These are phyloP conservation scores for Apogon hyalosoma DNA, from an alignment of 2,797 vertebrate genomes.

Conservation along the genomic window DNA sequence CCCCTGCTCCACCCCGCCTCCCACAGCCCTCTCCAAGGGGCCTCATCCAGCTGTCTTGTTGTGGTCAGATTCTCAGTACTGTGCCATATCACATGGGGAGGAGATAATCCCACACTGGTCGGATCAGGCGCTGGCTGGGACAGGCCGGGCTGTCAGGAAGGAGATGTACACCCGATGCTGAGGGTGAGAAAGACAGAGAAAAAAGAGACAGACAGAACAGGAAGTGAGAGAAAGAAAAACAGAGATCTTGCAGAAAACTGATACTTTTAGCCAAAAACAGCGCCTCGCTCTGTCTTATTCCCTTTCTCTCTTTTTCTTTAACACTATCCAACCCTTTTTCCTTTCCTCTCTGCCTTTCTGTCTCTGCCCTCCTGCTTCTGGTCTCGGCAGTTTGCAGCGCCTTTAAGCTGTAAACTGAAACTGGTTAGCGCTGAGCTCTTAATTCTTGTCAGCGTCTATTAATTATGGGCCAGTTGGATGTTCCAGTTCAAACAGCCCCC, in stretches of 20 bases:
- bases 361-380: constrained; percentile 31
- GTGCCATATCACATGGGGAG: constrained; percentile 73
- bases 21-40: constrained; percentile 44
- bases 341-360: constrained; percentile 16
- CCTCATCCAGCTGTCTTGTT: constrained; percentile 80
- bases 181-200: constrained; percentile 15
- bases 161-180: constrained; percentile 58
- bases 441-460: constrained; percentile 86
- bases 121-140: constrained; percentile 64
- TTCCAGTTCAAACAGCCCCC: constrained; percentile 84
- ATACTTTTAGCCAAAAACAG: constrained; percentile 57
- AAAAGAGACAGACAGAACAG: constrained; percentile 31
- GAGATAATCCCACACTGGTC: constrained; percentile 68
- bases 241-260: constrained; percentile 57
- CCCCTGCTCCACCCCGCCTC: neutral
- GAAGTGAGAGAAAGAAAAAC: constrained; percentile 43
- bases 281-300: constrained; percentile 41
- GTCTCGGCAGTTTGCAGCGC: constrained; percentile 52
- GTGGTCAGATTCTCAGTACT: constrained; percentile 78
- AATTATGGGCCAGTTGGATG: constrained; percentile 82
- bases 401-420: constrained; percentile 78
- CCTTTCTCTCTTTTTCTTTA: constrained; percentile 21
- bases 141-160: constrained; percentile 50
- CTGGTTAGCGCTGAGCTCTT: constrained; percentile 80
- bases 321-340: constrained; percentile 19